Percentiles rank a stretch among this genome's conserved stretches.
These are phyloP conservation scores for Acanthoscelides obtectus DNA, from an alignment of 2,888 invertebrate genomes.

Conservation along the genomic window DNA sequence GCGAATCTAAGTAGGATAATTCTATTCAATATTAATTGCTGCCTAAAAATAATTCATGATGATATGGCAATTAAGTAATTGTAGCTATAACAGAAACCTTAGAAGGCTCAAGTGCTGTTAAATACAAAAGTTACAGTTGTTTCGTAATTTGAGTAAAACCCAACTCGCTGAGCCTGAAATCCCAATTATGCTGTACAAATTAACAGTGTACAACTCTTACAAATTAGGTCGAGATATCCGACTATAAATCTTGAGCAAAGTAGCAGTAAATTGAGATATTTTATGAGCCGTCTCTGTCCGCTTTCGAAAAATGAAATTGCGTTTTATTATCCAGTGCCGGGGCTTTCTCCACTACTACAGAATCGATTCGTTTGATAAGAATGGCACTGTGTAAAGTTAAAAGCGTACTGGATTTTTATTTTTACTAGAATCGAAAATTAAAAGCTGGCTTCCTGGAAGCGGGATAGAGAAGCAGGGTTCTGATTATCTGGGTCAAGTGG, in stretches of 20 bases:
- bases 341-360: not conserved
- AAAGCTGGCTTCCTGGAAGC: not conserved
- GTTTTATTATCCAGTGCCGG: not conserved
- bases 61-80: no score
- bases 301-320: not conserved
- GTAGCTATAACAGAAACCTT: no score
- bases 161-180: not conserved
- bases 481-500: not conserved
- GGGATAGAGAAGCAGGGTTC: not conserved
- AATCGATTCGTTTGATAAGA: not conserved
- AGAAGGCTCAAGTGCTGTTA: no score
- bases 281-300: not conserved
- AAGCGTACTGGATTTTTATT: not conserved
- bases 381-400: not conserved
- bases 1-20: no score
- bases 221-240: not conserved
- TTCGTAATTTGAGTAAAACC: not conserved
- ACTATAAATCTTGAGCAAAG: not conserved
- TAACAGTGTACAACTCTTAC: not conserved
- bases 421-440: not conserved
- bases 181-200: not conserved
- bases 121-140: not conserved
- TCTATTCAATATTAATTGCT: no score
- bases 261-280: not conserved
- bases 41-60: no score